A percentile compares a stretch with the other conserved stretches of the same genome.
Evolutionary conservation across 2,797 vertebrate species (phyloP).

Genomic region (Enteromius paludinosus): DNA sequence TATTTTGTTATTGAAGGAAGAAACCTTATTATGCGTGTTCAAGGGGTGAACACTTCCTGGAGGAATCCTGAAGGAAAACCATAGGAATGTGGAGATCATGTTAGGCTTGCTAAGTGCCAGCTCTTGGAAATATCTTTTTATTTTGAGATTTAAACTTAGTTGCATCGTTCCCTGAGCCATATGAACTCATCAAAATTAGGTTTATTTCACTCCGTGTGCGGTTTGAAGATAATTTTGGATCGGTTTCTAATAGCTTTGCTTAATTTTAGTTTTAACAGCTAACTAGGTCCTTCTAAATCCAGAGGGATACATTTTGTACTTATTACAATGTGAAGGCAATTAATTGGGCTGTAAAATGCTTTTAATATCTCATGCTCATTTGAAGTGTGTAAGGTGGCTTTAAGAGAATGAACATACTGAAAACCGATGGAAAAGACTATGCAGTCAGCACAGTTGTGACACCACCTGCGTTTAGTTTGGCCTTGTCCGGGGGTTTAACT

Average conservation of each 20-base stretch:
- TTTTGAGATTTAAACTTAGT: constrained; percentile 26
- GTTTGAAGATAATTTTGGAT: constrained; percentile 47
- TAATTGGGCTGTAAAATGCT: constrained; percentile 52
- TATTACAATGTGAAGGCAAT: constrained; percentile 50
- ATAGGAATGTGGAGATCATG: neutral
- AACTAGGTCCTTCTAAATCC: constrained; percentile 51
- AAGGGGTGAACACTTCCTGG: neutral
- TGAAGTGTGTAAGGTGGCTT: constrained; percentile 24
- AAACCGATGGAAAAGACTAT: constrained; percentile 40
- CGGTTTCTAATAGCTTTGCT: constrained; percentile 41
- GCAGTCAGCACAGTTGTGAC: constrained; percentile 49
- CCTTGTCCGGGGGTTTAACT: constrained; percentile 47
- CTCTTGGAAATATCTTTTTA: constrained; percentile 16
- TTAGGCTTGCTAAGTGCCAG: constrained; percentile 15
- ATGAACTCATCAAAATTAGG: constrained; percentile 32
- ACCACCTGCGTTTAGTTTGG: constrained; percentile 44
- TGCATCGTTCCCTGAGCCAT: constrained; percentile 26
- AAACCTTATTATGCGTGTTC: constrained; percentile 25
- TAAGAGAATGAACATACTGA: neutral
- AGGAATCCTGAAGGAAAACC: constrained; percentile 18
- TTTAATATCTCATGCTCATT: constrained; percentile 48
- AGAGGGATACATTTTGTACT: constrained; percentile 44
- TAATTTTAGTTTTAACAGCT: constrained; percentile 52
- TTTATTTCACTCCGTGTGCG: constrained; percentile 13
- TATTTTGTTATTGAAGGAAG: constrained; percentile 27